Conservation (phyloP, 37 sponge, comb jelly and placozoan genomes). For the Amphimedon queenslandica region DNA sequence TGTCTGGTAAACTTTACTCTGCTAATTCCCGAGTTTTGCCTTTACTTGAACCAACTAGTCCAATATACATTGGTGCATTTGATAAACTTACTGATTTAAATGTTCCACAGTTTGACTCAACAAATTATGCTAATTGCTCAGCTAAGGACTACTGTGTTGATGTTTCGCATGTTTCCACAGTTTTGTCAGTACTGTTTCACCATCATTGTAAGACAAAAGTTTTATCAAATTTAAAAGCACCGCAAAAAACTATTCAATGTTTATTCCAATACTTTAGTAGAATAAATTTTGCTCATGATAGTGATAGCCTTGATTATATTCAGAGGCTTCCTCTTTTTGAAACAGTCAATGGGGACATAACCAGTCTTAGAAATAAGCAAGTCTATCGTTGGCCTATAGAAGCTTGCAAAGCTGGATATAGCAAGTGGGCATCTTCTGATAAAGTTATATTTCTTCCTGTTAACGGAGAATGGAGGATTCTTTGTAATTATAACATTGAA, state of each 20-base stretch:
- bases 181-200: not conserved
- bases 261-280: slow-evolving; percentile 20
- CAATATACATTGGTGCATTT: no score
- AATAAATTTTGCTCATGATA: slow-evolving; percentile 2
- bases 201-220: no score
- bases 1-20: slow-evolving; percentile 11
- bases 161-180: not conserved
- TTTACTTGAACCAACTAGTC: not conserved
- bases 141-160: no score
- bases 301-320: not conserved
- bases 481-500: not conserved
- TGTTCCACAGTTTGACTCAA: not conserved
- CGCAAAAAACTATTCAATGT: not conserved
- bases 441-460: slow-evolving; percentile 24
- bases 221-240: not conserved
- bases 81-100: not conserved
- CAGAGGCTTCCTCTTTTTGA: slow-evolving; percentile 40
- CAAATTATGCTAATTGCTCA: not conserved
- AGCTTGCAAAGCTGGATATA: no score
- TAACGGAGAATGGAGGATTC: slow-evolving; percentile 22
- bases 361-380: not conserved
- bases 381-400: slow-evolving; percentile 31
- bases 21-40: no score
- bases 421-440: no score
- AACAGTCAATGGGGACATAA: slow-evolving; percentile 8